A percentile compares a stretch with the other conserved stretches of the same genome.
Evolutionary conservation across 2,888 invertebrate species (phyloP).

Genomic region (Xanthia icteritia): DNA sequence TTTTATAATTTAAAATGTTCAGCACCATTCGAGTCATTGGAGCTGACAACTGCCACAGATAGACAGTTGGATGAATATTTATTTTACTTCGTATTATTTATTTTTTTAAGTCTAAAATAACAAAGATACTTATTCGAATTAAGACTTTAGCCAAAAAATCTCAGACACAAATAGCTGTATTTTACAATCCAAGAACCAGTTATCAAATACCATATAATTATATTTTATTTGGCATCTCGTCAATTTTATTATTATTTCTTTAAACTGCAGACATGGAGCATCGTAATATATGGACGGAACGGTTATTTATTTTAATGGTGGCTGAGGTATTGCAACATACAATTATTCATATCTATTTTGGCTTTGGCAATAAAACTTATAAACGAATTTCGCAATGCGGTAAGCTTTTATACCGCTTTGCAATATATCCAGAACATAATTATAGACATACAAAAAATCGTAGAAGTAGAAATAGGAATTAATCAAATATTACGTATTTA

Average conservation of each 20-base stretch:
- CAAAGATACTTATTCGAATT: background rate
- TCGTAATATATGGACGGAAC: constrained; percentile 40
- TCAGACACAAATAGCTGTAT: background rate
- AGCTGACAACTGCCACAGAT: background rate
- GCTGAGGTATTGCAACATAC: background rate
- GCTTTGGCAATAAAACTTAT: constrained; percentile 10
- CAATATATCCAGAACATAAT: background rate
- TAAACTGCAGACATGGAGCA: background rate
- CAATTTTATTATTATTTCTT: constrained; percentile 36
- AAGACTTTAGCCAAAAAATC: background rate
- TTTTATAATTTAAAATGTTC: background rate
- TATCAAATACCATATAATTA: constrained; percentile 8
- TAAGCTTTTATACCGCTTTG: background rate
- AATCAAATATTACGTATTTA: background rate
- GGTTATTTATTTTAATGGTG: constrained; percentile 23
- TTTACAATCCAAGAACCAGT: constrained; percentile 32
- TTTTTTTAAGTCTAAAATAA: background rate
- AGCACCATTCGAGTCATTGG: background rate
- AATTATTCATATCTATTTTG: constrained; percentile 13
- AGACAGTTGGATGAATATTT: background rate
- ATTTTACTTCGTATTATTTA: background rate
- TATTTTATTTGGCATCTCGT: constrained; percentile 36
- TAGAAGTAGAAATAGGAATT: background rate
- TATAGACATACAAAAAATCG: background rate
- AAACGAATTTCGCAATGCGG: background rate